Conservation (phyloP, 2,797 vertebrate genomes). For the Sebastes cheni region DNA sequence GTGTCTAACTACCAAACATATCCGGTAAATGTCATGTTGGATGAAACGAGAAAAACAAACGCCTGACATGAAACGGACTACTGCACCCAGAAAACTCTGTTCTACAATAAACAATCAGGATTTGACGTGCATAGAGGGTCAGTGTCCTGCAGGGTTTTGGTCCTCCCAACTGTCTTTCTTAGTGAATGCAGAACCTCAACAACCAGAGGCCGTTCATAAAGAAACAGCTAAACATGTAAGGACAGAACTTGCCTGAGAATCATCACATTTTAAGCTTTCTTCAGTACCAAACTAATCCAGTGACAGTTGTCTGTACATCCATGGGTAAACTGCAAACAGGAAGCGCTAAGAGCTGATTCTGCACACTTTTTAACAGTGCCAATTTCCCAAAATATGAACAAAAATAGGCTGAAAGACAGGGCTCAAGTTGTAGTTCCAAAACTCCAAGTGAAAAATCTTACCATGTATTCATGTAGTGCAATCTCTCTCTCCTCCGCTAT, state of each 20-base stretch:
- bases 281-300: background rate
- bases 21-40: background rate
- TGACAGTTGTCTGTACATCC: background rate
- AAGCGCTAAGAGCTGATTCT: no score
- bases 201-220: background rate
- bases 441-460: slow-evolving; percentile 52
- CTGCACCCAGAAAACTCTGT: background rate
- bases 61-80: background rate
- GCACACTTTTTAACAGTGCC: background rate
- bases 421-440: background rate
- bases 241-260: background rate
- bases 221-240: background rate
- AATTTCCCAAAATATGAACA: background rate
- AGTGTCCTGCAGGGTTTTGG: no score
- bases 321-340: background rate
- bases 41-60: background rate
- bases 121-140: background rate
- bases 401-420: background rate
- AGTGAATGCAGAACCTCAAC: background rate
- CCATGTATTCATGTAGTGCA: slow-evolving; percentile 80
- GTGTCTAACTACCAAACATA: background rate
- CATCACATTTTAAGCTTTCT: no score
- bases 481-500: slow-evolving; percentile 80
- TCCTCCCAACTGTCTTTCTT: background rate
- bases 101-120: background rate